Evolutionary conservation across 2,797 vertebrate species (phyloP).

Genomic region (Emydoidea blandingii): DNA sequence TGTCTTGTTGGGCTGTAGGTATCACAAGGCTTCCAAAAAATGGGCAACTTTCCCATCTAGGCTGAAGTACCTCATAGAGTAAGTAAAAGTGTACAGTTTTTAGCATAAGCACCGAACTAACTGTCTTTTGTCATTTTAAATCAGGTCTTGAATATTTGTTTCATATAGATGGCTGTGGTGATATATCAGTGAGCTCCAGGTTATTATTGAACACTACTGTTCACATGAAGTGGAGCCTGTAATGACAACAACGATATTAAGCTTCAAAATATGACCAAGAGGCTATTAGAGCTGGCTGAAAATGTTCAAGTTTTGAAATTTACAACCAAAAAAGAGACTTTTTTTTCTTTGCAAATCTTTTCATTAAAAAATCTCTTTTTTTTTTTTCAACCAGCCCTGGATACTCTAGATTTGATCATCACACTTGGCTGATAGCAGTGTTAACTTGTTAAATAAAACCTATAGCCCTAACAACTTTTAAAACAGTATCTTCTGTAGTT

Average conservation of each 20-base stretch:
- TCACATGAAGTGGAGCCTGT: neutral
- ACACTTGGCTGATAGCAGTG: neutral
- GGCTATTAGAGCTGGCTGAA: neutral
- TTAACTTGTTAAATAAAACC: conserved; percentile 50
- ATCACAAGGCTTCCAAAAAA: neutral
- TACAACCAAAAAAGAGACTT: neutral
- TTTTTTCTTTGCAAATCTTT: neutral
- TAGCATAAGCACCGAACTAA: neutral
- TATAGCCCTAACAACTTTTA: neutral
- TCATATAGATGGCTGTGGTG: neutral
- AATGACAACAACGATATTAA: neutral
- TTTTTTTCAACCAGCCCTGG: neutral
- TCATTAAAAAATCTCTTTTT: conserved; percentile 1
- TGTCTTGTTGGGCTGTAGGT: neutral
- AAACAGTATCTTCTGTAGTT: conserved; percentile 40
- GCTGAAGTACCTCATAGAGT: neutral
- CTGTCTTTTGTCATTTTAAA: conserved; percentile 1
- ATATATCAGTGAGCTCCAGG: neutral
- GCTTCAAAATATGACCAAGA: neutral
- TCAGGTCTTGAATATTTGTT: neutral
- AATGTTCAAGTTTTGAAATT: conserved; percentile 11
- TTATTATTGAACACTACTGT: neutral
- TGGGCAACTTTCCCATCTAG: neutral
- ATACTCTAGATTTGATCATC: neutral
- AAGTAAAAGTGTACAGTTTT: neutral